phyloP scores from a whole-genome alignment of 2,113 vertebrate species.

The Uropsilus gracilis region DNA sequence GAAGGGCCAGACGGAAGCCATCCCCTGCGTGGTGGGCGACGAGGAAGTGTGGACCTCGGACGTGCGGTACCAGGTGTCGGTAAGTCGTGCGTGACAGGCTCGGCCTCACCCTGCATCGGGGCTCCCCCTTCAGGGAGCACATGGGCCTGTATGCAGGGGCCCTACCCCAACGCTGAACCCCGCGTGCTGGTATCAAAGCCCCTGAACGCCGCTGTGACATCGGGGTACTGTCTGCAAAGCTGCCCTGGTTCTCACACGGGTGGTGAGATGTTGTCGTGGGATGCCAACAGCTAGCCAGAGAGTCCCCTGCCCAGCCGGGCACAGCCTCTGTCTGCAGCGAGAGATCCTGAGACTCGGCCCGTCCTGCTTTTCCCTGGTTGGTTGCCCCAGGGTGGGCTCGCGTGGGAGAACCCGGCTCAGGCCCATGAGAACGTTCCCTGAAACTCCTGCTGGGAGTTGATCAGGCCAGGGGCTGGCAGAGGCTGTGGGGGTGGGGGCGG shows the following conservation, averaged over 20 bases:
- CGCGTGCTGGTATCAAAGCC: fast-evolving
- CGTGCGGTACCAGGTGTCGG: conserved; percentile 92
- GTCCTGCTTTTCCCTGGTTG: not conserved
- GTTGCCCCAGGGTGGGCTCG: not conserved
- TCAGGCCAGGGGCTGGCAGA: fast-evolving
- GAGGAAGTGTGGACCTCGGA: conserved; percentile 94
- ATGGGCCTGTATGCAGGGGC: fast-evolving
- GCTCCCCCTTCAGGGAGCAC: not conserved
- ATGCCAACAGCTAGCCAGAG: not conserved
- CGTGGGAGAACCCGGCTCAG: not conserved
- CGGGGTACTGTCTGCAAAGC: not conserved
- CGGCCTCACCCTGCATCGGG: not conserved
- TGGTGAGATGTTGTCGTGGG: not conserved
- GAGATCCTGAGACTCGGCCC: not conserved
- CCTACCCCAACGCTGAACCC: not conserved
- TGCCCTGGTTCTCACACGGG: not conserved
- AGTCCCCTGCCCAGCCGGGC: too few relatives aligned
- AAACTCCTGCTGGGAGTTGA: too few relatives aligned
- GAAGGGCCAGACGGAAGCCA: conserved; percentile 90
- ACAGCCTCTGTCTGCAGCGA: not conserved
- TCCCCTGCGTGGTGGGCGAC: conserved; percentile 95
- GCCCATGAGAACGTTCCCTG: not conserved
- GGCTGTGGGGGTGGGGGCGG: not conserved
- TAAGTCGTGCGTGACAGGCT: conserved; percentile 82
- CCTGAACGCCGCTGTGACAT: too few relatives aligned